A percentile compares a stretch with the other conserved stretches of the same genome.
Conservation (phyloP, 1,140 invertebrate genomes). For the Tetranychus urticae region DNA sequence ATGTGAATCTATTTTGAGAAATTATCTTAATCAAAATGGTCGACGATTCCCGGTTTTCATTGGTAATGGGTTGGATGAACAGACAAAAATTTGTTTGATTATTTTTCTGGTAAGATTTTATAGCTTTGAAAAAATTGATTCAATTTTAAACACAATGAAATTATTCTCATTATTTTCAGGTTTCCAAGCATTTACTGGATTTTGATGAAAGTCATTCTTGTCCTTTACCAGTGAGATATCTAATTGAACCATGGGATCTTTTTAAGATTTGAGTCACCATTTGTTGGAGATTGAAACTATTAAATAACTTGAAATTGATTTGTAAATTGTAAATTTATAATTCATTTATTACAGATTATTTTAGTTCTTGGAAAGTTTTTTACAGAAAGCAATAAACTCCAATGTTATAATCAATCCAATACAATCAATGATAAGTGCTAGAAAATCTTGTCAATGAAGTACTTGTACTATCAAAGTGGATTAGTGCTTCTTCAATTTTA, state of each 20-base stretch:
- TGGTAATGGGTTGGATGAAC: constrained; percentile 24
- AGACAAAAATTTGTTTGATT: constrained; percentile 15
- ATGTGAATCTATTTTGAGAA: constrained; percentile 17
- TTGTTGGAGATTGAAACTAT: too few relatives aligned
- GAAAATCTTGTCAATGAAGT: too few relatives aligned
- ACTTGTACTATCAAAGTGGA: too few relatives aligned
- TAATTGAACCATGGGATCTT: constrained; percentile 32
- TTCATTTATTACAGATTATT: too few relatives aligned
- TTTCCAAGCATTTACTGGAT: constrained; percentile 55
- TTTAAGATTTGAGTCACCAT: neutral
- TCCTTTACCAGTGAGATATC: constrained; percentile 40
- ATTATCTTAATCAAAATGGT: constrained; percentile 29
- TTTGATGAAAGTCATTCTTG: constrained; percentile 64
- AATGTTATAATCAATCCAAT: too few relatives aligned
- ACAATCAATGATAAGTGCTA: too few relatives aligned
- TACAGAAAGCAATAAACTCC: too few relatives aligned
- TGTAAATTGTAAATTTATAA: too few relatives aligned
- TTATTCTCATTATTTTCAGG: constrained; percentile 22
- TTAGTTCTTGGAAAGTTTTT: too few relatives aligned
- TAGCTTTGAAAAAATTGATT: constrained; percentile 9
- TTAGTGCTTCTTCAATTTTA: too few relatives aligned
- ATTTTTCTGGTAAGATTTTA: constrained; percentile 18
- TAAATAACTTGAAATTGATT: too few relatives aligned
- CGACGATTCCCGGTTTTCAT: constrained; percentile 34
- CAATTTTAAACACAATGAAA: neutral